Base-by-base conservation (phyloP, 64 coral and sea anemone genomes). In the Trachythela sp. region DNA sequence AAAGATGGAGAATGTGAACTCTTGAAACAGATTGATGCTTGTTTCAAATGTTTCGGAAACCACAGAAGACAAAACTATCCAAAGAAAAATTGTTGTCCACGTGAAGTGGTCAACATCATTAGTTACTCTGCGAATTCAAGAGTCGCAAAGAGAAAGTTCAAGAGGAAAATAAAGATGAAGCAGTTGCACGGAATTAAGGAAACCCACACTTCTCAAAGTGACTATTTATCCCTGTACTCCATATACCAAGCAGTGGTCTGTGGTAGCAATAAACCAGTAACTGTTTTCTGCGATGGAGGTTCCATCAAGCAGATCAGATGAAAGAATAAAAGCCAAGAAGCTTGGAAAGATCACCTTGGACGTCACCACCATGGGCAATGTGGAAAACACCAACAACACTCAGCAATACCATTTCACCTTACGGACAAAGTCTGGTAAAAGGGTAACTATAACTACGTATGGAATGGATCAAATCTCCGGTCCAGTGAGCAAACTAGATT, bases 241-340 rank as follows among this genome's bases (percentile, higher is more conserved):
- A 80, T 80, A 37, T 80, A 80, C 33, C 31, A 80, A 80, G 33
- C 75, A 29, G 34, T 29, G 13, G 75, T 80, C 4, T 36, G 33
- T 35, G 75, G 75, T 0, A 80, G 75, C 34, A 80, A 39, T 2
- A 80, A 80, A 36, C 0, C 33, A 35, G 26, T n/a, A n/a, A 80
- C 75, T 5, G 37, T 80, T 9, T 80, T 80, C 75, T 80, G 75
- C 20, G 75, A 80, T 80, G 75, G 75, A 80, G 75, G 75, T 9
- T 80, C 7, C 71, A 77, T 17, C 71, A 8, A 18, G 75, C 92
- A 87, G 94, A 91, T 17, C 75, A 6, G 75, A n/a, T 37, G 31
- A 80, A 0, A 35, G 33, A 35, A 80, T 80, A 10, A 80, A 37
- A 37, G 75, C 75, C 34, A 35, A 37, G 33, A 80, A 80, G 26